Evolutionary conservation across 2,888 invertebrate genomes (phyloP), one percentile per base, ranked within the genome.

Genomic region (Ecliptopera silaceata): DNA sequence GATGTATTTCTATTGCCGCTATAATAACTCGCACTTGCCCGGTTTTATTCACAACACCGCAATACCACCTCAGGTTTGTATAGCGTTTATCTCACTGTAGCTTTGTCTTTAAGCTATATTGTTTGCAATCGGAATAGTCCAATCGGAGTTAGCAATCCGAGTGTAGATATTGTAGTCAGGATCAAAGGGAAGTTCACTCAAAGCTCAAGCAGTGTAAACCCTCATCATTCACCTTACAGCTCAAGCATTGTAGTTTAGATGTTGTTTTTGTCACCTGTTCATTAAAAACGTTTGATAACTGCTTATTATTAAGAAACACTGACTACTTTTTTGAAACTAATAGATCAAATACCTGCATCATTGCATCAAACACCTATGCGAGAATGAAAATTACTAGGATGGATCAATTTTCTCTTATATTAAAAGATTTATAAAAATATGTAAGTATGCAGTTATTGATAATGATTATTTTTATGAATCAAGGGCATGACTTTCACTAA

Each of bases 161-260:
- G 46, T 31, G 13, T 38, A 44, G 47, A 26, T 17, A 43, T 49
- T 34, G 41, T 22, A 20, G 17, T 20, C 15, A 50, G 45, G 50
- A 46, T 50, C 56, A 56, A 56, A 56, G 50, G 45, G 11, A 43
- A 45, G 17, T 32, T 26, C n/a, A 38, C 20, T 42, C 34, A 56
- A 56, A 34, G 34, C 42, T 11, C 43, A 49, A 11, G 18, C 13
- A 43, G 18, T 10, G 31, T 32, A 17, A 44, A 50, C 50, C 55
- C 55, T 56, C 49, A 45, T 56, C 50, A 50, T 34, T 45, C 26
- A 47, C 45, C 44, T 41, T 56, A 15, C 22, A 22, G 26, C 46
- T 46, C 3, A 26, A 29, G 48, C 26, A 12, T 29, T 18, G 12
- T 38, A 39, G 29, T 29, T 29, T 26, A 31, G n/a, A n/a, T 3